Percentiles rank a stretch among this genome's conserved stretches.
Conservation (phyloP, 2,888 invertebrate genomes). For the Ornithoptera priamus region DNA sequence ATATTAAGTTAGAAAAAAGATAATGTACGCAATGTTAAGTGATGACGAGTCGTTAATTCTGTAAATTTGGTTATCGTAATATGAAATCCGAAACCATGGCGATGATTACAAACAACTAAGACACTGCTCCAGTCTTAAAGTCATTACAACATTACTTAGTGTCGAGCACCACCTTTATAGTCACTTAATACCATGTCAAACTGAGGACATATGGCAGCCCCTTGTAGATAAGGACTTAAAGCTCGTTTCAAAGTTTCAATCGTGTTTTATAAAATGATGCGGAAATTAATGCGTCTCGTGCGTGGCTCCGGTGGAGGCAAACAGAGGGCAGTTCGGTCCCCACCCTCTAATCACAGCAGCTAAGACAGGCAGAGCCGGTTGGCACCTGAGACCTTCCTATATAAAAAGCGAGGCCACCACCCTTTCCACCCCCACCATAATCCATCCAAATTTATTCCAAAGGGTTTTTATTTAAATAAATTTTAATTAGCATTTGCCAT, state of each 20-base stretch:
- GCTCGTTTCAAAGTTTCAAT: too few species aligned
- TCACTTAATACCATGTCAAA: too few species aligned
- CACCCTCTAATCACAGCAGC: conserved; percentile 66
- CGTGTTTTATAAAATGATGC: conserved; percentile 32
- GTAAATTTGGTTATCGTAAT: too few species aligned
- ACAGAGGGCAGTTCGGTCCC: conserved; percentile 61
- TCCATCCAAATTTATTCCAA: conserved; percentile 1
- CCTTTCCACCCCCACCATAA: not conserved
- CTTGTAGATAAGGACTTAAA: not conserved
- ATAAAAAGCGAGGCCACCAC: conserved; percentile 31
- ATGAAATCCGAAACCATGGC: too few species aligned
- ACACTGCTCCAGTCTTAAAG: too few species aligned
- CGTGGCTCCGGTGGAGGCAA: conserved; percentile 43
- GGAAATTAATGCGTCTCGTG: conserved; percentile 50
- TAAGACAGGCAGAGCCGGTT: conserved; percentile 50
- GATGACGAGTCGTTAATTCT: too few species aligned
- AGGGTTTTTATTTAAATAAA: conserved; percentile 2
- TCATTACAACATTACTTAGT: too few species aligned
- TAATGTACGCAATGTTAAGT: too few species aligned
- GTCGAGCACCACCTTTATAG: too few species aligned
- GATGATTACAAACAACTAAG: too few species aligned
- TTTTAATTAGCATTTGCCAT: not conserved
- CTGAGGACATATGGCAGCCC: not conserved
- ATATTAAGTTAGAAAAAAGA: too few species aligned
- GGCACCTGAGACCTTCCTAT: conserved; percentile 58